Conservation (phyloP, 2,113 vertebrate genomes). For the pig (Sus scrofa) region T2T-Sscrofa CM000830.6:23566501-23567000, state of each 20-base stretch:
- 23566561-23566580: constrained; percentile 42
- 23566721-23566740: constrained; percentile 72
- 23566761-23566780: constrained; percentile 60
- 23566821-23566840: neutral
- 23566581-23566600: constrained; percentile 60
- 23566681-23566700: constrained; percentile 53
- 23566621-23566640: constrained; percentile 56
- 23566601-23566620: constrained; percentile 69
- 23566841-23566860: constrained; percentile 23
- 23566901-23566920: neutral
- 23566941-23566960: neutral
- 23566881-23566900: neutral
- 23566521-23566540: neutral
- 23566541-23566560: neutral
- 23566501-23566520: neutral
- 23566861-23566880: neutral
- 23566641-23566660: constrained; percentile 38
- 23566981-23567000: neutral
- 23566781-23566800: neutral
- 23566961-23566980: neutral
- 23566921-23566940: neutral
- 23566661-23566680: constrained; percentile 54
- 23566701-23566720: constrained; percentile 61
- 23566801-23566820: constrained; percentile 39
- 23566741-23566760: constrained; percentile 66